Conservation (phyloP, 2,113 vertebrate species). For the Formicarius rufipectus region DNA sequence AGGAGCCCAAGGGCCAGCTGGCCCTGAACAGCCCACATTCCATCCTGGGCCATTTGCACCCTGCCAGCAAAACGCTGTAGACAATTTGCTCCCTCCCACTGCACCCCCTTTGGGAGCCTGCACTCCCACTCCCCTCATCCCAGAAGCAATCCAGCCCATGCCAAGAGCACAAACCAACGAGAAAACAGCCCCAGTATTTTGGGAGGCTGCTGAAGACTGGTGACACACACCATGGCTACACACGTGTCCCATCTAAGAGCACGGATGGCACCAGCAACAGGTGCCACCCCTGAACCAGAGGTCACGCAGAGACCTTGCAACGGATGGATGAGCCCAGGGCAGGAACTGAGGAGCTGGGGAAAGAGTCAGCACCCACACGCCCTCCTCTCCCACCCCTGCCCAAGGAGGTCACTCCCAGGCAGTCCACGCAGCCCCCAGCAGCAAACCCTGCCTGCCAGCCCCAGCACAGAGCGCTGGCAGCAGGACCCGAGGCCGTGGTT, state of each 20-base stretch:
- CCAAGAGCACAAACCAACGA: background rate
- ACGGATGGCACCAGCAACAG: background rate
- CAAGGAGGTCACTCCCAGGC: background rate
- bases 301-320: accelerated
- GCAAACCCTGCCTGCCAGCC: background rate
- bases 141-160: background rate
- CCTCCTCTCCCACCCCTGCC: background rate
- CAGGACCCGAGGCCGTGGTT: background rate
- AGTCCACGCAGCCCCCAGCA: accelerated
- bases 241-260: background rate
- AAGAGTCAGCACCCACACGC: accelerated
- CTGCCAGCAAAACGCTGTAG: background rate
- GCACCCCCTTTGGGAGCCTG: background rate
- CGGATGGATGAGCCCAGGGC: accelerated
- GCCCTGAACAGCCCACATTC: background rate
- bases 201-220: background rate
- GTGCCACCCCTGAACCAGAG: background rate
- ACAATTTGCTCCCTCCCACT: background rate
- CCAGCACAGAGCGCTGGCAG: accelerated
- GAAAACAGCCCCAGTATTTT: background rate
- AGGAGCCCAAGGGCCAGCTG: background rate
- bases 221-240: accelerated
- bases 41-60: background rate
- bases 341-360: background rate
- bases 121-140: background rate